Conservation (phyloP, 2,888 invertebrate species). For the Plagiodera versicolora region DNA sequence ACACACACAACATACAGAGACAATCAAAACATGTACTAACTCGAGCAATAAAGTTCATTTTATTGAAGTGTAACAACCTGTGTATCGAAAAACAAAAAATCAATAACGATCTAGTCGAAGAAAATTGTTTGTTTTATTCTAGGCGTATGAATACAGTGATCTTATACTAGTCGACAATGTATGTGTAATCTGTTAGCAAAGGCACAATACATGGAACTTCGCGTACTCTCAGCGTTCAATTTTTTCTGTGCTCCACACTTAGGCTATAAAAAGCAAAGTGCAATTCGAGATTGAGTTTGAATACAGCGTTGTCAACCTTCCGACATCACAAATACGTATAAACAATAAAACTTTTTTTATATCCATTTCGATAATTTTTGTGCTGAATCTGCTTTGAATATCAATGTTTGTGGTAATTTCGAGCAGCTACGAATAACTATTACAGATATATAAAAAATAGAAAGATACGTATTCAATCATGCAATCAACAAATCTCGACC, state of each 20-base stretch:
- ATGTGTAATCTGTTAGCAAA: conserved; percentile 30
- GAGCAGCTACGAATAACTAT: too few species aligned
- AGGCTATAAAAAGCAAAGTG: not conserved
- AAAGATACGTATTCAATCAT: too few species aligned
- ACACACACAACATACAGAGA: not conserved
- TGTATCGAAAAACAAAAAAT: conserved; percentile 18
- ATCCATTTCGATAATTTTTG: too few species aligned
- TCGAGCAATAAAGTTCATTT: not conserved
- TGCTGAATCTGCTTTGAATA: too few species aligned
- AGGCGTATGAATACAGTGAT: not conserved
- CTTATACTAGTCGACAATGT: conserved; percentile 27
- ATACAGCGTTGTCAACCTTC: not conserved
- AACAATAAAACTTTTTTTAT: too few species aligned
- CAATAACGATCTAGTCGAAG: conserved; percentile 30
- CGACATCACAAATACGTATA: too few species aligned
- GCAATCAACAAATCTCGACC: too few species aligned
- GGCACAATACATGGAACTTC: conserved; percentile 14
- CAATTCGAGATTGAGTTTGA: not conserved
- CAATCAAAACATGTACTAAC: not conserved
- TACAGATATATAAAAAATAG: too few species aligned
- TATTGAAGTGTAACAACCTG: not conserved
- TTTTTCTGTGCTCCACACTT: not conserved
- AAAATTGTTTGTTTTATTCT: conserved; percentile 30
- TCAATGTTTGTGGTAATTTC: too few species aligned
- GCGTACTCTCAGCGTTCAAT: not conserved